phyloP scores from a whole-genome alignment of 2,888 invertebrate genomes.

The Portevinia maculata region DNA sequence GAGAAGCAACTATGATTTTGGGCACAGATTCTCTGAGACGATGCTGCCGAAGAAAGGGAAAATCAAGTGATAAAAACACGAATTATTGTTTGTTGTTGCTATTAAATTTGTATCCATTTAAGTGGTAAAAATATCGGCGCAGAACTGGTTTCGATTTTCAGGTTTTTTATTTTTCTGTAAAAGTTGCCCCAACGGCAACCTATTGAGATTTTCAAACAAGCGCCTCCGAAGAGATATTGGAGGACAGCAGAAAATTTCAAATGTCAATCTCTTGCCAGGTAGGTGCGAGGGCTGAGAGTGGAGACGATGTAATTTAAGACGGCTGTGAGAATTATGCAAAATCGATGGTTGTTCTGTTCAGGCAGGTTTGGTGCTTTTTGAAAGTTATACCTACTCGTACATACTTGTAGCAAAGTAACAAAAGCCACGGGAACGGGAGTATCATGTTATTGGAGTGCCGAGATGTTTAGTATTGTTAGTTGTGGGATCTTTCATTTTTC shows the following conservation, averaged over 20 bases:
- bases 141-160: constrained; percentile 62
- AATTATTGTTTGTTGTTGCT: constrained; percentile 47
- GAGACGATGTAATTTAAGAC: constrained; percentile 13
- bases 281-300: no score
- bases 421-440: not conserved
- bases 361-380: not conserved
- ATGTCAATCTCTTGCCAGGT: not conserved
- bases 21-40: not conserved
- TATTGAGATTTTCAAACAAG: constrained; percentile 40
- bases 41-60: constrained; percentile 36
- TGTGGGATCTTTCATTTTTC: not conserved
- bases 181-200: constrained; percentile 61
- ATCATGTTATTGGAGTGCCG: not conserved
- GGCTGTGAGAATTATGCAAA: constrained; percentile 23
- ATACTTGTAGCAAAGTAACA: not conserved
- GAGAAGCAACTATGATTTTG: not conserved
- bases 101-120: constrained; percentile 29
- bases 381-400: constrained; percentile 5
- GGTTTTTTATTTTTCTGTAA: constrained; percentile 53
- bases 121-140: not conserved
- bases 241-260: not conserved
- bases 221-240: not conserved
- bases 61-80: constrained; percentile 43
- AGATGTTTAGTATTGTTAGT: not conserved
- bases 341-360: not conserved